Evolutionary conservation across 2,888 invertebrate species (phyloP), one percentile per base, ranked within the genome.

Genomic region (Poecilobothrus nobilitatus): DNA sequence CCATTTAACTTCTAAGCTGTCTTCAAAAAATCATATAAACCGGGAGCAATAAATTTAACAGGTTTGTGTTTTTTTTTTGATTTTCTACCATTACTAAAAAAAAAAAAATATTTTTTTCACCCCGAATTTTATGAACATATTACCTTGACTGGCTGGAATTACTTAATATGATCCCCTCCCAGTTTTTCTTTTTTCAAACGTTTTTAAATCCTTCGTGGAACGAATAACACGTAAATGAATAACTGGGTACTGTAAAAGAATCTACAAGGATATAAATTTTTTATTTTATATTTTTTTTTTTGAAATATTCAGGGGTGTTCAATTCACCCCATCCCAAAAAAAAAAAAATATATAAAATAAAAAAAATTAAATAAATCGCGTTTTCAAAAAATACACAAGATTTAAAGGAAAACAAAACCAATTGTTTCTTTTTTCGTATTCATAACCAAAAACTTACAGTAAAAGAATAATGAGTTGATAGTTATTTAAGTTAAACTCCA

Each of bases 1-100:
- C 53, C 53, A 53, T 53, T 53, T 53, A 53, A 53, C 53, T 53
- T n/a, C 27, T 53, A 53, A 53, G 53, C n/a, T 53, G 53, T 53
- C 53, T 53, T 53, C 53, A 18, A 53, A 53, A 53, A 53, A 10
- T 18, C 53, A 53, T 18, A 53, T 6, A 53, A 53, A 53, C 53
- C 1, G 53, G 18, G 18, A 15, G 53, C 18, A 53, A 53, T 53
- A 53, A 53, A 53, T 53, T 53, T 53, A 53, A 18, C 53, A 53
- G n/a, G 7, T 53, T 18, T 18, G 6, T 44, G 6, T 12, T 6
- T 44, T 15, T 15, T 44, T 44, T 44, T 15, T 44, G 6, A 44
- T n/a, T 41, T 41, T n/a, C 18, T 15, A 53, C n/a, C 53, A 53
- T 53, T 53, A n/a, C n/a, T n/a, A 27, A 27, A 27, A n/a, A n/a